Evolutionary conservation across 2,888 invertebrate species (phyloP).

Genomic region (Eupithecia inturbata): DNA sequence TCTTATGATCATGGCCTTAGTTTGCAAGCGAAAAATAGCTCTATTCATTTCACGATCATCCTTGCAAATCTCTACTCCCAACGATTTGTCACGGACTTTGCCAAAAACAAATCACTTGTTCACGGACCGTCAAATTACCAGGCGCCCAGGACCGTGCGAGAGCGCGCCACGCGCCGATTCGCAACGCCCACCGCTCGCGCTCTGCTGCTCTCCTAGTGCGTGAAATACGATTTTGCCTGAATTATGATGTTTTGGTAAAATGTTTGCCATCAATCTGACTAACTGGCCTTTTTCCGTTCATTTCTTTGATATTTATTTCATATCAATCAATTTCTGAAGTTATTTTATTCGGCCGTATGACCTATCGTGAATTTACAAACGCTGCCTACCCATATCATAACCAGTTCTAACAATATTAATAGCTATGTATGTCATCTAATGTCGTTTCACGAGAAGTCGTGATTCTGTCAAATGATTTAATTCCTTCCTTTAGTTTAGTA

Average conservation of each 20-base stretch:
- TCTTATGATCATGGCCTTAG: background rate
- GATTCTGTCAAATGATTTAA: slow-evolving; percentile 24
- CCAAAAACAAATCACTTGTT: slow-evolving; percentile 34
- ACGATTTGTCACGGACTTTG: slow-evolving; percentile 23
- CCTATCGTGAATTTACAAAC: background rate
- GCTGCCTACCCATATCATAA: background rate
- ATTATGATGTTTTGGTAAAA: slow-evolving; percentile 41
- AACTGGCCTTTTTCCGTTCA: background rate
- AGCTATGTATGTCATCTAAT: background rate
- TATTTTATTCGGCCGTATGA: background rate
- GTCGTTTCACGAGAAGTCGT: background rate
- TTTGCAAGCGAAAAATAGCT: background rate
- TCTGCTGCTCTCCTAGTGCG: slow-evolving; percentile 57
- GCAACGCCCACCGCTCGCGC: slow-evolving; percentile 52
- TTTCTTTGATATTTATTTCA: background rate
- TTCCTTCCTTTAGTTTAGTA: slow-evolving; percentile 7
- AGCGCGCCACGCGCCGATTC: slow-evolving; percentile 39
- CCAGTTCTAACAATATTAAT: background rate
- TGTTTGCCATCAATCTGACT: slow-evolving; percentile 25
- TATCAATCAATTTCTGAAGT: background rate
- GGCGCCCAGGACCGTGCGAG: slow-evolving; percentile 26
- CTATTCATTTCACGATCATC: slow-evolving; percentile 4
- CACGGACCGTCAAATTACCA: slow-evolving; percentile 40
- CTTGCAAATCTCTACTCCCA: slow-evolving; percentile 8
- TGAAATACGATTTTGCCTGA: slow-evolving; percentile 61